Conservation (phyloP, 2,797 vertebrate species). For the Salarias fasciatus region DNA sequence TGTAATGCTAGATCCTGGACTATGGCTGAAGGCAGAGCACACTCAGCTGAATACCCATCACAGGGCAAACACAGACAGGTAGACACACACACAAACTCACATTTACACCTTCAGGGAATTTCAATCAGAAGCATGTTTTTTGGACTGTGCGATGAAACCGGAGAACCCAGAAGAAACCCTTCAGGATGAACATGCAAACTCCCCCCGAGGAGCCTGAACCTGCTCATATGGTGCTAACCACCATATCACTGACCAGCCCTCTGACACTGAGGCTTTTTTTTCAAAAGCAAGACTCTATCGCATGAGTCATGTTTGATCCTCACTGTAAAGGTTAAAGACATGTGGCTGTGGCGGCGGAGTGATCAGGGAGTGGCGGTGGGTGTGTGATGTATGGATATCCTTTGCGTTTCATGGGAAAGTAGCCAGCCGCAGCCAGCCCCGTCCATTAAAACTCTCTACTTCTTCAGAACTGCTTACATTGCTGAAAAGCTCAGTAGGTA, state of each 20-base stretch:
- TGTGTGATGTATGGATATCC: slow-evolving; percentile 3
- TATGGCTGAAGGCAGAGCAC: too few relatives aligned
- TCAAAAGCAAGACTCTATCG: slow-evolving; percentile 1
- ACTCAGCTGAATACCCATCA: too few relatives aligned
- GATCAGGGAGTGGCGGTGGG: background rate
- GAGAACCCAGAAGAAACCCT: too few relatives aligned
- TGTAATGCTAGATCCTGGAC: too few relatives aligned
- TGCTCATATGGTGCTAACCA: too few relatives aligned
- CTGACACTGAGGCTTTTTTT: background rate
- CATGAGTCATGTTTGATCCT: background rate
- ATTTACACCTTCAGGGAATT: too few relatives aligned
- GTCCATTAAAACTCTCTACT: slow-evolving; percentile 26
- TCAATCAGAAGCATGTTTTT: too few relatives aligned
- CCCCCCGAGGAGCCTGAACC: too few relatives aligned
- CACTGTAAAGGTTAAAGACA: slow-evolving; percentile 1
- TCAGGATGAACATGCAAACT: too few relatives aligned
- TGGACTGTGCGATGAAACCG: too few relatives aligned
- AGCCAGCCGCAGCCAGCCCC: background rate
- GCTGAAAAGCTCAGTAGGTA: slow-evolving; percentile 49
- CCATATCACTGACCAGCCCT: background rate
- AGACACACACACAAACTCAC: too few relatives aligned
- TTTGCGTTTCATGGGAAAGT: slow-evolving; percentile 12
- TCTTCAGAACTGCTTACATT: slow-evolving; percentile 37
- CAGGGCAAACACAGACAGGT: too few relatives aligned
- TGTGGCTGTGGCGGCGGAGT: background rate